Base-by-base conservation (phyloP, 1,140 invertebrate species). In the Akabosia matsudoensis region DNA sequence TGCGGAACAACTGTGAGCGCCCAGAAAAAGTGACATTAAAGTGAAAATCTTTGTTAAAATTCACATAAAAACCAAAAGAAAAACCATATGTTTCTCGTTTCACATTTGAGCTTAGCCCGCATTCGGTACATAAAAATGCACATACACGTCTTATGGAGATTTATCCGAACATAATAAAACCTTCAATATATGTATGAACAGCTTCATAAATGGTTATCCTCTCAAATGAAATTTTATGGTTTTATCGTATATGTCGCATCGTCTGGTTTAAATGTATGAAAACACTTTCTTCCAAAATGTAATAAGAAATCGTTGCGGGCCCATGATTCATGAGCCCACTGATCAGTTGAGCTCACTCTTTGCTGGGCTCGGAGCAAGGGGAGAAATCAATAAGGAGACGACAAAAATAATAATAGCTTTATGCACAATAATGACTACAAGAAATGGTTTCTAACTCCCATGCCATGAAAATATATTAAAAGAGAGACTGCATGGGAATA, bases 331-430 rank as follows among this genome's bases (percentile, higher is more conserved):
- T n/a, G n/a, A n/a, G n/a, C n/a, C n/a, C n/a, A n/a, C n/a, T n/a
- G n/a, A n/a, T n/a, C n/a, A n/a, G n/a, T n/a, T n/a, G n/a, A n/a
- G n/a, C n/a, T n/a, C n/a, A n/a, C n/a, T n/a, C n/a, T n/a, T n/a
- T n/a, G n/a, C n/a, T 13, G 61, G 61, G 31, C 61, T 14, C 31
- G 10, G 10, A 67, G n/a, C 31, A 13, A 67, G 31, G 31, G 61
- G 13, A 30, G 61, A 67, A 67, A 67, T 67, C 61, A 67, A 67
- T 67, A 67, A 24, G 28, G 13, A 67, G 61, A 67, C 10, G 54
- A 67, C 24, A 31, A n/a, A 67, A 31, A 10, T 13, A 67, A 67
- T 67, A 31, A 24, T n/a, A n/a, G n/a, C n/a, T n/a, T n/a, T 10
- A 24, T 61, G 54, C 24, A 61, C 54, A 61, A 61, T 61, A 61